A percentile compares a stretch with the other conserved stretches of the same genome.
Evolutionary conservation across 2,888 invertebrate species (phyloP).

Genomic region (Amblyteles armatorius): DNA sequence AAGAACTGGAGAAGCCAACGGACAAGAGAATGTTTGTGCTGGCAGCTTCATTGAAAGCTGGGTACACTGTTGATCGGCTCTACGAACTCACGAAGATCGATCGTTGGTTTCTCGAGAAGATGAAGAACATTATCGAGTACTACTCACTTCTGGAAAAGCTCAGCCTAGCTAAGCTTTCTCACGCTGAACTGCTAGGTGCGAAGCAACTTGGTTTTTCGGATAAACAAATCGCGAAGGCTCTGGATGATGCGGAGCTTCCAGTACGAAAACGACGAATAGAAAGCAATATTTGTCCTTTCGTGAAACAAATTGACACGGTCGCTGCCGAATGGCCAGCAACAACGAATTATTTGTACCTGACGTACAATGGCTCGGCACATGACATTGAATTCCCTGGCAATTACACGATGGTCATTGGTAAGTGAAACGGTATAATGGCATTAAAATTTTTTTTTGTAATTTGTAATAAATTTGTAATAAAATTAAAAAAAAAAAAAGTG

Average conservation of each 20-base stretch:
- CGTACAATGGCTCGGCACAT: constrained; percentile 95
- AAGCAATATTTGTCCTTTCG: constrained; percentile 92
- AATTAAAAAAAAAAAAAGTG: too few relatives aligned
- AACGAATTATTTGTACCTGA: constrained; percentile 99
- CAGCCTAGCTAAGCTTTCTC: constrained; percentile 87
- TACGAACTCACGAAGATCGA: constrained; percentile 98
- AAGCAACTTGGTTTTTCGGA: constrained; percentile 99
- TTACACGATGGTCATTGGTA: constrained; percentile 94
- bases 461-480: too few relatives aligned
- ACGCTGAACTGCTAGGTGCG: constrained; percentile 90
- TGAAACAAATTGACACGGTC: constrained; percentile 99
- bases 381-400: constrained; percentile 93
- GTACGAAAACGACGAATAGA: constrained; percentile 92
- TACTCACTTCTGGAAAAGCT: constrained; percentile 89
- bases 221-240: constrained; percentile 95
- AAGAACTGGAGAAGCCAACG: constrained; percentile 96
- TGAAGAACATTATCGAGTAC: constrained; percentile 95
- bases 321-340: constrained; percentile 99
- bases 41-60: constrained; percentile 95
- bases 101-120: constrained; percentile 97
- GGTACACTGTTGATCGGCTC: constrained; percentile 93
- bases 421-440: constrained; percentile 47
- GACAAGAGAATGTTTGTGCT: constrained; percentile 98
- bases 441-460: too few relatives aligned
- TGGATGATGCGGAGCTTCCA: constrained; percentile 95